These are phyloP conservation scores for Falco rusticolus DNA, from an alignment of 2,797 vertebrate genomes.

Conservation along the genomic window DNA sequence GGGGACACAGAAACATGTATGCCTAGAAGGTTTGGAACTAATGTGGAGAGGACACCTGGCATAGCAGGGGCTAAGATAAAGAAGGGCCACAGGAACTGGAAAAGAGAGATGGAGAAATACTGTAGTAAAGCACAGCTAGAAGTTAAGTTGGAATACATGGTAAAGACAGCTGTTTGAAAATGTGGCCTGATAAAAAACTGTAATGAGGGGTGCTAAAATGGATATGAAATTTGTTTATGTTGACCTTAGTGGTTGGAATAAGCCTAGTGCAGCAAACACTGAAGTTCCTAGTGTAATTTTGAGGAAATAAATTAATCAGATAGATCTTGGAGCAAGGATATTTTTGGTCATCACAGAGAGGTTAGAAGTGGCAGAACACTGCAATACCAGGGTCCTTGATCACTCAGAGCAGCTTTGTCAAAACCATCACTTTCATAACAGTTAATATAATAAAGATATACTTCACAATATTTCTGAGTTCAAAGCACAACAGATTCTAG, in stretches of 20 bases:
- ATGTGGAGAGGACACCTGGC: conserved; percentile 30
- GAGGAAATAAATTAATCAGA: neutral
- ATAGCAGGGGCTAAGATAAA: conserved; percentile 66
- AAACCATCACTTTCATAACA: neutral
- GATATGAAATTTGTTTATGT: neutral
- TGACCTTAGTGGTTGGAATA: neutral
- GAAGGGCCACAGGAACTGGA: conserved; percentile 7
- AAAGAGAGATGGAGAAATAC: neutral
- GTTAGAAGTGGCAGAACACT: neutral
- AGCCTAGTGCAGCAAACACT: neutral
- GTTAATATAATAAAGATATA: neutral
- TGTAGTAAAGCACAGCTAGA: conserved; percentile 23
- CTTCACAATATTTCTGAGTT: neutral
- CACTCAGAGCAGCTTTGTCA: neutral
- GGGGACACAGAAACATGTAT: neutral
- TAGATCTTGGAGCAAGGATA: neutral
- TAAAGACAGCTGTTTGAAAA: conserved; percentile 18
- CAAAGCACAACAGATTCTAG: neutral
- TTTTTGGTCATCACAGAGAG: neutral
- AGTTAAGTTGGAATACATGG: neutral
- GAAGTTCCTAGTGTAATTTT: neutral
- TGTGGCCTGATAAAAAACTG: conserved; percentile 11
- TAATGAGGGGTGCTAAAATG: neutral
- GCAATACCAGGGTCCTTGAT: neutral
- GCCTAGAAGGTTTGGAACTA: conserved; percentile 24